Evolutionary conservation across 2,113 vertebrate species (phyloP), one percentile per base, ranked within the genome.

Genomic region (Martes martes): DNA sequence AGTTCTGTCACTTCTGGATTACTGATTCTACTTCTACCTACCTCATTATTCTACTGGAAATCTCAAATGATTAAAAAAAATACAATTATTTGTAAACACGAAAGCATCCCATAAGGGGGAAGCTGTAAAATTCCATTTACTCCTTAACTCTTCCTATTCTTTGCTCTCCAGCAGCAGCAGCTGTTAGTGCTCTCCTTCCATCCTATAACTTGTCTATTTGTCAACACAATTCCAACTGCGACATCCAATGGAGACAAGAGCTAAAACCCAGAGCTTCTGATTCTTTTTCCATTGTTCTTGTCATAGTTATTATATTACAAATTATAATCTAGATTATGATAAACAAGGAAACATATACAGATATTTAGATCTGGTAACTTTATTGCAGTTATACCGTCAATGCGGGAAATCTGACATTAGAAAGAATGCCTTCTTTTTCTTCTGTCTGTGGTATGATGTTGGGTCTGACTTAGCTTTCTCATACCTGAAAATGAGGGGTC

Each of bases 141-240:
- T 94, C 31, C 42, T 55, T 89, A 74, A 1, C 1, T 82, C 33
- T 95, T 21, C 15, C 13, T 7, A 79, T 18, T 18, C 47, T n/a
- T 95, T 85, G 42, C 6, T 33, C 6, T 81, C 15, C 4, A 94
- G 15, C 26, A 85, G 5, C 15, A 80, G 21, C 65, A 96, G 19
- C 36, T 92, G 8, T 93, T 97, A 65, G 31, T 96, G 71, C 26
- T 82, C 33, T 93, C 4, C n/a, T 89, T 57, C 26, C 11, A 93
- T 24, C 19, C 78, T 71, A 14, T 84, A 90, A 33, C 23, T 84
- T 93, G 16, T 92, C 36, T 6, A 73, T 90, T 95, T 42, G 33
- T 89, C 24, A 97, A 94, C 73, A 7, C 91, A 89, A 90, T 97
- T 85, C 23, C n/a, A 91, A 90, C 52, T 86, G 59, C 94, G 21